Evolutionary conservation across 2,113 vertebrate species (phyloP).

Genomic region (Gopherus flavomarginatus): DNA sequence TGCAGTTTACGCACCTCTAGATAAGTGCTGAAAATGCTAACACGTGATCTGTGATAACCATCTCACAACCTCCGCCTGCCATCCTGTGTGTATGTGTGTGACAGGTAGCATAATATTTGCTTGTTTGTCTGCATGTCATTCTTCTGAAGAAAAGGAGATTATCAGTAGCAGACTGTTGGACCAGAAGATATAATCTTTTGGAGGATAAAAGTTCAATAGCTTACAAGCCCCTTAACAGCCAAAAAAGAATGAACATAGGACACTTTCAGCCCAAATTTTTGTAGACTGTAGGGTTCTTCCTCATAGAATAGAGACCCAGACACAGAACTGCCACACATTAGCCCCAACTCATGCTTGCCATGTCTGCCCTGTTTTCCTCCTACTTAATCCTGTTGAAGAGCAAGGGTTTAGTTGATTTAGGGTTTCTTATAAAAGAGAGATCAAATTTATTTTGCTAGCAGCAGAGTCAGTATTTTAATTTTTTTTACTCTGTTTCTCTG

Average conservation of each 20-base stretch:
- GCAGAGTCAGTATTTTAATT: background rate
- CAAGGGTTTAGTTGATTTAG: background rate
- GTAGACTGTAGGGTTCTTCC: background rate
- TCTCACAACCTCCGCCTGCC: constrained; percentile 41
- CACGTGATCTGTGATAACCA: constrained; percentile 12
- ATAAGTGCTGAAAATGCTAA: constrained; percentile 37
- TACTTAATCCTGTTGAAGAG: background rate
- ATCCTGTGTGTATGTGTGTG: background rate
- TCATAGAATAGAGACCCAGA: background rate
- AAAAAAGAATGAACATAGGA: background rate
- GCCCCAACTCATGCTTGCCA: background rate
- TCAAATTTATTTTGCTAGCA: background rate
- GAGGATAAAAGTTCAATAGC: background rate
- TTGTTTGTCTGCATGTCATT: fast-evolving
- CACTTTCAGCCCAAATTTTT: background rate
- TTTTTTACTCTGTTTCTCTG: background rate
- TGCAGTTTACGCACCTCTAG: constrained; percentile 38
- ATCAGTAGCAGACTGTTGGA: background rate
- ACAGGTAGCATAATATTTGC: background rate
- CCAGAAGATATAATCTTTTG: fast-evolving
- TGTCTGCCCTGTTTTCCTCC: background rate
- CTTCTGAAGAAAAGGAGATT: background rate
- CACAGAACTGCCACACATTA: background rate
- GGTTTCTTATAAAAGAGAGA: fast-evolving
- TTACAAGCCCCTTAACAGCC: background rate